Evolutionary conservation across 2,113 vertebrate genomes (phyloP).

Genomic region (Tupaia chinensis): DNA sequence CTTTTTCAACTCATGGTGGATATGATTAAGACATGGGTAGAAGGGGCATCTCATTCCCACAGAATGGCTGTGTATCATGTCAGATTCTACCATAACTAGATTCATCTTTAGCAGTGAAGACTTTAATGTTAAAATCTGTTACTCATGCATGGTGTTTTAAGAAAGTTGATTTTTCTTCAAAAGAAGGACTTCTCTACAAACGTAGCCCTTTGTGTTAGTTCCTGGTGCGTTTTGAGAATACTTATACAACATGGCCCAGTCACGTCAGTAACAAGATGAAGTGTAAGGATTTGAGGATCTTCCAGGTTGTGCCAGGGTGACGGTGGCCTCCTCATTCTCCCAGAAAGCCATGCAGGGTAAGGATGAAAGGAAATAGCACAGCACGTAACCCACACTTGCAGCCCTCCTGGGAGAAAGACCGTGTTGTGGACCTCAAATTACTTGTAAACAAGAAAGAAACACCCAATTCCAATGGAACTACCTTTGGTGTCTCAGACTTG

Average conservation of each 20-base stretch:
- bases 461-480: neutral
- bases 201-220: conserved; percentile 38
- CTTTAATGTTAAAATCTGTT: conserved; percentile 31
- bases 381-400: neutral
- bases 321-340: neutral
- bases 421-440: conserved; percentile 2
- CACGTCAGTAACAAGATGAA: neutral
- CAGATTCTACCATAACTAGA: neutral
- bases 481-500: conserved; percentile 25
- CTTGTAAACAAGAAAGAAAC: conserved; percentile 49
- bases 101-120: conserved; percentile 31
- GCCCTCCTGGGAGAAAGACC: neutral
- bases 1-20: neutral
- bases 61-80: neutral
- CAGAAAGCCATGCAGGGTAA: neutral
- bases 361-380: neutral
- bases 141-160: conserved; percentile 2
- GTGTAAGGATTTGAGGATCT: conserved; percentile 14
- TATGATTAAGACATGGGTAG: conserved; percentile 22
- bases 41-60: conserved; percentile 21
- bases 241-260: conserved; percentile 15
- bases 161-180: conserved; percentile 38
- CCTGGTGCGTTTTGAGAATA: neutral
- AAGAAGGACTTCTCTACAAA: conserved; percentile 3
- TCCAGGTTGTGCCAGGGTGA: neutral